phyloP scores from a whole-genome alignment of 1,140 invertebrate genomes.

The Anastatus disparis region DNA sequence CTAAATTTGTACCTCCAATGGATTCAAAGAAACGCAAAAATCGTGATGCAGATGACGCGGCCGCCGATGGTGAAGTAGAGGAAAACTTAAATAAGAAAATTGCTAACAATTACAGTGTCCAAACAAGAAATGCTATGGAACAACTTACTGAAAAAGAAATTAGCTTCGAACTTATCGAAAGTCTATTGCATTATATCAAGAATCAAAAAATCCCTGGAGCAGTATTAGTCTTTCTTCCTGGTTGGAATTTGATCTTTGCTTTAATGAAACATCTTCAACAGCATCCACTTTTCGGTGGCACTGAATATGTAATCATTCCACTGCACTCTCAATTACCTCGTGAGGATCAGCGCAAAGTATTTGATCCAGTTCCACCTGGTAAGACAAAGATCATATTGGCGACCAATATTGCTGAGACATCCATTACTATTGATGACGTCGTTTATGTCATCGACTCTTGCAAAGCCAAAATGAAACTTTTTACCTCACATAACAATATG shows the following conservation, averaged over 20 bases:
- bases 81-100: conserved; percentile 83
- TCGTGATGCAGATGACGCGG: conserved; percentile 75
- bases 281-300: conserved; percentile 79
- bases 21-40: conserved; percentile 76
- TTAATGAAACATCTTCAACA: conserved; percentile 86
- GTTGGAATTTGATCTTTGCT: conserved; percentile 95
- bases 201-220: conserved; percentile 80
- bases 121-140: conserved; percentile 78
- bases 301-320: conserved; percentile 79
- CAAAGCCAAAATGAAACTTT: conserved; percentile 95
- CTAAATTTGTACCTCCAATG: conserved; percentile 81
- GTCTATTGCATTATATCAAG: conserved; percentile 82
- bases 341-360: conserved; percentile 90
- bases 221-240: conserved; percentile 91
- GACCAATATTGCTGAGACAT: conserved; percentile 94
- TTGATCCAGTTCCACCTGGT: conserved; percentile 78
- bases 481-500: conserved; percentile 95
- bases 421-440: conserved; percentile 96
- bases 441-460: conserved; percentile 96
- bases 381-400: conserved; percentile 88
- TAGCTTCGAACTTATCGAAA: conserved; percentile 91
- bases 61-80: conserved; percentile 73
- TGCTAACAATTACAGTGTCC: conserved; percentile 55
- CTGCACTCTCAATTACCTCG: conserved; percentile 91
- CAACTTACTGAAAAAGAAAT: conserved; percentile 89